Evolutionary conservation across 2,113 vertebrate genomes (phyloP).

Genomic region (Gymnarchus niloticus): DNA sequence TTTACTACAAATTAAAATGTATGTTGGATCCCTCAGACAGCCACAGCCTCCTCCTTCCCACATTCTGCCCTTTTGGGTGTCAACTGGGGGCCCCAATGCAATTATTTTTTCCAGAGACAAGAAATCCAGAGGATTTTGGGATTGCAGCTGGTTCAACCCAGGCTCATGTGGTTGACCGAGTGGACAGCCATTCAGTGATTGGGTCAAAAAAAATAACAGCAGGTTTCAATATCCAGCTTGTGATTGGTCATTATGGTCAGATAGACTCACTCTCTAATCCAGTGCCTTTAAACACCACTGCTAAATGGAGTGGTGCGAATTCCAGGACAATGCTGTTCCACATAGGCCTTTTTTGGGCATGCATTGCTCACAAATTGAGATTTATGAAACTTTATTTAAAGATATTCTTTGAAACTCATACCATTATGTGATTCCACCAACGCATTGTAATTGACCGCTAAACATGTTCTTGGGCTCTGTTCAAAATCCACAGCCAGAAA

Average conservation of each 20-base stretch:
- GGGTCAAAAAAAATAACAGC: not conserved
- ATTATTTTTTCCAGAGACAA: not conserved
- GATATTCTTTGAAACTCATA: not conserved
- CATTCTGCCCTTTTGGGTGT: not conserved
- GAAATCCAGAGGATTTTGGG: not conserved
- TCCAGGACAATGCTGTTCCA: not conserved
- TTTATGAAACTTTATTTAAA: not conserved
- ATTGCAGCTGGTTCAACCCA: not conserved
- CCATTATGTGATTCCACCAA: not conserved
- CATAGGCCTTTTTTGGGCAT: not conserved
- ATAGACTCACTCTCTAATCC: slow-evolving; percentile 1
- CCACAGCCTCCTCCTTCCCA: not conserved
- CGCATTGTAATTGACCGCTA: not conserved
- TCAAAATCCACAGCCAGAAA: not conserved
- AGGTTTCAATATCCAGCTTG: not conserved
- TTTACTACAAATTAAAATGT: not conserved
- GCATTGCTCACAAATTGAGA: not conserved
- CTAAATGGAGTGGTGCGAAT: not conserved
- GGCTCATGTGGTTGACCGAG: not conserved
- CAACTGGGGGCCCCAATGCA: not conserved
- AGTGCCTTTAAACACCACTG: not conserved
- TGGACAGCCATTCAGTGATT: not conserved
- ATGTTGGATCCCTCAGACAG: not conserved
- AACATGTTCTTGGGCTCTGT: not conserved
- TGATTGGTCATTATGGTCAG: slow-evolving; percentile 2